Conservation (phyloP, 2,113 vertebrate genomes). For the Semnornis frantzii region DNA sequence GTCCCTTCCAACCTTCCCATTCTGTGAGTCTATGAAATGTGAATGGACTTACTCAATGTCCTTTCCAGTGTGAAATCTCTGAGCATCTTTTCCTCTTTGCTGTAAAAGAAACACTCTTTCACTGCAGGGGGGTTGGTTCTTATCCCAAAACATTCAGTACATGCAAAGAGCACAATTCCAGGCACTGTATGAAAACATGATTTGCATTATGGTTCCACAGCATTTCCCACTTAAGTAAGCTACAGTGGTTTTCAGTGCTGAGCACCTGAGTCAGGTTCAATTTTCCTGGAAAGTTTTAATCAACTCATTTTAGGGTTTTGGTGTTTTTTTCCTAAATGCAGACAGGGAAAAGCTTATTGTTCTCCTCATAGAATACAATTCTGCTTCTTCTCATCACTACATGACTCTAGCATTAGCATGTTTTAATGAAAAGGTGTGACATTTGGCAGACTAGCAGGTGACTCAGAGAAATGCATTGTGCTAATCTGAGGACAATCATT, state of each 20-base stretch:
- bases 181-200: background rate
- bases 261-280: background rate
- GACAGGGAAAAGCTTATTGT: background rate
- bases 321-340: background rate
- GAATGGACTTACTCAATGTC: background rate
- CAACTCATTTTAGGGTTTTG: background rate
- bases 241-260: background rate
- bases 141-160: background rate
- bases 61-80: background rate
- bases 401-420: background rate
- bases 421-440: constrained; percentile 14
- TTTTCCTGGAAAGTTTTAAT: background rate
- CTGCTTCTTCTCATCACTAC: background rate
- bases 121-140: background rate
- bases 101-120: background rate
- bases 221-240: background rate
- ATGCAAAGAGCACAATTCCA: background rate
- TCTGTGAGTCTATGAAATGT: background rate
- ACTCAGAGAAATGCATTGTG: constrained; percentile 11
- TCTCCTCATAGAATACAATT: background rate
- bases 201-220: background rate
- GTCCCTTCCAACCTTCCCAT: too few relatives aligned
- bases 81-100: background rate
- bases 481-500: background rate
- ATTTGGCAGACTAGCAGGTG: background rate